Conservation (phyloP, 1,140 invertebrate species). For the Orius insidiosus region DNA sequence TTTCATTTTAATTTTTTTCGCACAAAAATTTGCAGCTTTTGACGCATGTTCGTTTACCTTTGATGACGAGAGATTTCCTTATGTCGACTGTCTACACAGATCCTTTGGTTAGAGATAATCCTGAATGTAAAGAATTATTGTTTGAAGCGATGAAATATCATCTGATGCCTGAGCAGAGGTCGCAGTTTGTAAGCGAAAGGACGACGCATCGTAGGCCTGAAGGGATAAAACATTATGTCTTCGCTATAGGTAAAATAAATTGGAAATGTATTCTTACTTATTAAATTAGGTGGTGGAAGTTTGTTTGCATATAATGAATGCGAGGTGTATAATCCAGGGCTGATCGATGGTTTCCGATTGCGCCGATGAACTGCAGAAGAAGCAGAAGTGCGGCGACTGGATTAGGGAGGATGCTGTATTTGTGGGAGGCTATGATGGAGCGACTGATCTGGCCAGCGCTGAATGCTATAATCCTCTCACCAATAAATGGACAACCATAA, state of each 20-base stretch:
- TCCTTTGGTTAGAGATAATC: constrained; percentile 39
- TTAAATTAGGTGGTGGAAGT: constrained; percentile 39
- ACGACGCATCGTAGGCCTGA: constrained; percentile 44
- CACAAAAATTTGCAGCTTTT: constrained; percentile 30
- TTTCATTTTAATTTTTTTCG: no score
- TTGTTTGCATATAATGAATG: constrained; percentile 54
- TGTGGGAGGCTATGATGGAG: constrained; percentile 50
- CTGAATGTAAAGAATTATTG: constrained; percentile 64
- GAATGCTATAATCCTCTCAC: constrained; percentile 44
- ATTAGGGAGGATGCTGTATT: constrained; percentile 40
- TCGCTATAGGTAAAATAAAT: constrained; percentile 36
- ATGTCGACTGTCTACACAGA: constrained; percentile 48
- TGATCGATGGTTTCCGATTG: constrained; percentile 42
- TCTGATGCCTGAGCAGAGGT: constrained; percentile 45
- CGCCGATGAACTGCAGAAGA: constrained; percentile 40
- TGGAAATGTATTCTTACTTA: background rate
- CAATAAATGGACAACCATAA: constrained; percentile 42
- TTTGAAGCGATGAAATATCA: constrained; percentile 87
- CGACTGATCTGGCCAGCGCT: constrained; percentile 42
- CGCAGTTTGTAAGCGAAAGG: constrained; percentile 36
- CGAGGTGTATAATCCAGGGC: constrained; percentile 48
- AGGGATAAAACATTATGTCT: constrained; percentile 45
- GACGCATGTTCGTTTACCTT: constrained; percentile 42
- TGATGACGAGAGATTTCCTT: constrained; percentile 45
- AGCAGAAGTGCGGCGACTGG: constrained; percentile 44